phyloP scores from a whole-genome alignment of 2,888 invertebrate species.

The Parthenolecanium corni region DNA sequence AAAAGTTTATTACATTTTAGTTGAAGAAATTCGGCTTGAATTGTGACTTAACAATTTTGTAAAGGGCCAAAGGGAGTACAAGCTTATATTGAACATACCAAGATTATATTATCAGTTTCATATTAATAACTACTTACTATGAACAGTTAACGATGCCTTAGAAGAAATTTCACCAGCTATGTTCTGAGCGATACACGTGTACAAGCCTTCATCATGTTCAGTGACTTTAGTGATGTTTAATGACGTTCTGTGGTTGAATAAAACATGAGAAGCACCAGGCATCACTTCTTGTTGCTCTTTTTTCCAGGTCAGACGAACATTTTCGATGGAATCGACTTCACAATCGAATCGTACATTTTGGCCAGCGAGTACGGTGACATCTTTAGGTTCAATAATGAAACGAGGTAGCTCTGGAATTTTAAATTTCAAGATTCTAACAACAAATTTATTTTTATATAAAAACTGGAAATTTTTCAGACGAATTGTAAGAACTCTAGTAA shows the following conservation, averaged over 20 bases:
- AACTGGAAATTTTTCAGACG: too few relatives aligned
- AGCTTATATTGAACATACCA: too few relatives aligned
- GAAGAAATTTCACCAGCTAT: slow-evolving; percentile 75
- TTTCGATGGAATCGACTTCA: slow-evolving; percentile 79
- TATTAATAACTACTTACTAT: slow-evolving; percentile 64
- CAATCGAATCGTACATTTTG: slow-evolving; percentile 80
- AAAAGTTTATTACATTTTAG: too few relatives aligned
- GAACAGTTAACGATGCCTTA: slow-evolving; percentile 73
- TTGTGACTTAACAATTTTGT: too few relatives aligned
- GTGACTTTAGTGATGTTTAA: slow-evolving; percentile 70
- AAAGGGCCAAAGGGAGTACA: too few relatives aligned
- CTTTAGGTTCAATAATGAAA: slow-evolving; percentile 77
- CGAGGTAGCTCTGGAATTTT: slow-evolving; percentile 66
- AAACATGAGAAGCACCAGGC: slow-evolving; percentile 57
- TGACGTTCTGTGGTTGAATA: slow-evolving; percentile 60
- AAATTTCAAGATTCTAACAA: not conserved
- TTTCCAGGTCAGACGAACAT: slow-evolving; percentile 78
- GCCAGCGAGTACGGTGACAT: slow-evolving; percentile 71
- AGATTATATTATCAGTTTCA: too few relatives aligned
- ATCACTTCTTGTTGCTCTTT: slow-evolving; percentile 79
- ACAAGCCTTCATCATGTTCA: slow-evolving; percentile 72
- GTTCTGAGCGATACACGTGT: slow-evolving; percentile 83
- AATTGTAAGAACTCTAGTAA: too few relatives aligned
- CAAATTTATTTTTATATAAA: too few relatives aligned
- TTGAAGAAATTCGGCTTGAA: too few relatives aligned